phyloP scores from a whole-genome alignment of 1,140 invertebrate genomes.

The Drosophila gunungcola region DNA sequence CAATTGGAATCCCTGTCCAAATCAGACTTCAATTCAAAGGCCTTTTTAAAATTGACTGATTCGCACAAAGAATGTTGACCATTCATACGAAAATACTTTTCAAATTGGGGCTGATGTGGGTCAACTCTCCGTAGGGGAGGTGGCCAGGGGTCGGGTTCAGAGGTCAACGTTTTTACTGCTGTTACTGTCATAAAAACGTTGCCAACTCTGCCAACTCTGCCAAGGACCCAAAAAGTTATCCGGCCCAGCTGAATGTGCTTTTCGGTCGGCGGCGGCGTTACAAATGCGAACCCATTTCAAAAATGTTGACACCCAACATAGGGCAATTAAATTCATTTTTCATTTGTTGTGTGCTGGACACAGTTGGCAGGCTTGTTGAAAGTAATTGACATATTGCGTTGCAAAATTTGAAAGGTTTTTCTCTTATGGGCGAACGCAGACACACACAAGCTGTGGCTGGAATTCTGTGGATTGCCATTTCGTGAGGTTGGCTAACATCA shows the following conservation, averaged over 20 bases:
- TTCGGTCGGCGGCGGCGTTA: slow-evolving; percentile 33
- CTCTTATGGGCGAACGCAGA: background rate
- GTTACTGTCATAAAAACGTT: slow-evolving; percentile 82
- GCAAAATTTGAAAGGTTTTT: slow-evolving; percentile 74
- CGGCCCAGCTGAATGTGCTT: slow-evolving; percentile 28
- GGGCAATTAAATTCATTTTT: slow-evolving; percentile 83
- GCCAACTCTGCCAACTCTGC: slow-evolving; percentile 37
- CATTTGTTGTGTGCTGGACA: slow-evolving; percentile 64
- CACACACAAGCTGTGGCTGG: background rate
- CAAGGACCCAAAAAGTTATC: slow-evolving; percentile 36
- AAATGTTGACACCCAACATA: slow-evolving; percentile 81
- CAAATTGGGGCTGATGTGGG: slow-evolving; percentile 64
- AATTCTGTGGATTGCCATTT: slow-evolving; percentile 9
- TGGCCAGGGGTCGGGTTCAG: slow-evolving; percentile 15
- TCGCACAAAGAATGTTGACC: slow-evolving; percentile 44
- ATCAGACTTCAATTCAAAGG: slow-evolving; percentile 2
- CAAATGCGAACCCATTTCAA: slow-evolving; percentile 78
- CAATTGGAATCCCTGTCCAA: slow-evolving; percentile 22
- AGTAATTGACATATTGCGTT: slow-evolving; percentile 78
- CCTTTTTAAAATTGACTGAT: slow-evolving; percentile 29
- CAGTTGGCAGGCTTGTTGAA: slow-evolving; percentile 77
- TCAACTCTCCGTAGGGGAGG: slow-evolving; percentile 31
- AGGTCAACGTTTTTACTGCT: slow-evolving; percentile 79
- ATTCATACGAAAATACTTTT: slow-evolving; percentile 47
- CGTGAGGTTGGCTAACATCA: background rate